Evolutionary conservation across 2,888 invertebrate genomes (phyloP), one percentile per base, ranked within the genome.

Genomic region (Creontiades dilutus): DNA sequence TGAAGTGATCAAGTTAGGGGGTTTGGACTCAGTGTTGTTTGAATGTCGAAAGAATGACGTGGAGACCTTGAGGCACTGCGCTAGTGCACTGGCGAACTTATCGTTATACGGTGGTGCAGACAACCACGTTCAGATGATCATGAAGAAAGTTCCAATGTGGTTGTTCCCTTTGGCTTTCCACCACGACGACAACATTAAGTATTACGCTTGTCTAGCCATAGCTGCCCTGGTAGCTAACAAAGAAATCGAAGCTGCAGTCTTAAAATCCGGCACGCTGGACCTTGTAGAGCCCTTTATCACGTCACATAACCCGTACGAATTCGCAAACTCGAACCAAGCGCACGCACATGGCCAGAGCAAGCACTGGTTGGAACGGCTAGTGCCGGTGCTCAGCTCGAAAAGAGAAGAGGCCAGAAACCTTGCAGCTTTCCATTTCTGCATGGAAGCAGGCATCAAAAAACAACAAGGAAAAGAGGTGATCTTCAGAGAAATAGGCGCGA

Each of bases 391-490:
- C 89, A 97, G 97, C 93, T 99, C 99, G 68, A 97, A 98, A 93
- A 95, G 99, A 91, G 98, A 99, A 93, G 99, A 99, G 94, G 99
- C 99, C 0, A 95, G 98, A 92, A 98, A 98, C 93, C 94, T 99
- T 92, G 99, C 99, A 4, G 99, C 99, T 55, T 99, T 99, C 93
- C 99, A 99, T 93, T 97, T 99, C 93, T 99, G 99, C 93, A 99
- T 99, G 98, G 99, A 99, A 94, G 99, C 99, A 14, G 98, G 98
- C 57, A 99, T 99, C 89, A 99, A 99, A 93, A 97, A 98, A 92
- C 96, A 97, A 92, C 98, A 98, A 93, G 97, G 97, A 5, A 97
- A 97, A 91, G 97, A 97, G 0, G 96, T 96, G 93, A 97, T 98
- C 92, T 99, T 99, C 93, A 95, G 96, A 91, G 98, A 98, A 93